Conservation (phyloP, 1,140 invertebrate species). For the Drosophila pruinosa region DNA sequence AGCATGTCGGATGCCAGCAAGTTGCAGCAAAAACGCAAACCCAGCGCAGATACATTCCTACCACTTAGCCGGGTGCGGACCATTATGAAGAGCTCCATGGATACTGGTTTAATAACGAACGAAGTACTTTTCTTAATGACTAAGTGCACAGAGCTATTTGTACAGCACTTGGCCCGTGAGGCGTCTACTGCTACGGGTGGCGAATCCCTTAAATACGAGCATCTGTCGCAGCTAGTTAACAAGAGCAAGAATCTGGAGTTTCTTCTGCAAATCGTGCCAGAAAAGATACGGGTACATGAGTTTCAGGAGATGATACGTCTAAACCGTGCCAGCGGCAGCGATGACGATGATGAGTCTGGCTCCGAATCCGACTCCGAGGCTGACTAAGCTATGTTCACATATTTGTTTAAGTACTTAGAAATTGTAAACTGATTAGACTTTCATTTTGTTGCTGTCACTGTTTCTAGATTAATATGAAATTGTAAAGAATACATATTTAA, state of each 20-base stretch:
- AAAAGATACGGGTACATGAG: slow-evolving; percentile 76
- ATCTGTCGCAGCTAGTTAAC: slow-evolving; percentile 69
- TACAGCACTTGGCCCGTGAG: slow-evolving; percentile 70
- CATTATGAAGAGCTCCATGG: slow-evolving; percentile 79
- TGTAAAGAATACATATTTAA: too few species aligned
- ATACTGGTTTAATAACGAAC: slow-evolving; percentile 72
- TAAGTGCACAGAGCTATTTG: slow-evolving; percentile 73
- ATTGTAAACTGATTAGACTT: too few species aligned
- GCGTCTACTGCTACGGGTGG: slow-evolving; percentile 36
- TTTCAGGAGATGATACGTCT: slow-evolving; percentile 71
- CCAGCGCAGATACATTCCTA: slow-evolving; percentile 57
- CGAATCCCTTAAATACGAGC: slow-evolving; percentile 69
- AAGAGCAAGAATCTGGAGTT: slow-evolving; percentile 71
- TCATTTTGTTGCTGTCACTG: too few species aligned
- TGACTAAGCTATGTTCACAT: neutral
- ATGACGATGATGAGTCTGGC: slow-evolving; percentile 50
- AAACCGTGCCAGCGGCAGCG: slow-evolving; percentile 51
- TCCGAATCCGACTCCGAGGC: slow-evolving; percentile 34
- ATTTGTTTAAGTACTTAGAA: too few species aligned
- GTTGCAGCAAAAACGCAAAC: slow-evolving; percentile 15
- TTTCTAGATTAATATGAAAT: too few species aligned
- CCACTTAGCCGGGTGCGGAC: slow-evolving; percentile 74
- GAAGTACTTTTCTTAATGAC: slow-evolving; percentile 76
- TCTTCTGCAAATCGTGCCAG: slow-evolving; percentile 75
- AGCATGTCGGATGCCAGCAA: slow-evolving; percentile 22